These are phyloP conservation scores for Zingel zingel DNA, from an alignment of 2,113 vertebrate genomes.

Conservation along the genomic window DNA sequence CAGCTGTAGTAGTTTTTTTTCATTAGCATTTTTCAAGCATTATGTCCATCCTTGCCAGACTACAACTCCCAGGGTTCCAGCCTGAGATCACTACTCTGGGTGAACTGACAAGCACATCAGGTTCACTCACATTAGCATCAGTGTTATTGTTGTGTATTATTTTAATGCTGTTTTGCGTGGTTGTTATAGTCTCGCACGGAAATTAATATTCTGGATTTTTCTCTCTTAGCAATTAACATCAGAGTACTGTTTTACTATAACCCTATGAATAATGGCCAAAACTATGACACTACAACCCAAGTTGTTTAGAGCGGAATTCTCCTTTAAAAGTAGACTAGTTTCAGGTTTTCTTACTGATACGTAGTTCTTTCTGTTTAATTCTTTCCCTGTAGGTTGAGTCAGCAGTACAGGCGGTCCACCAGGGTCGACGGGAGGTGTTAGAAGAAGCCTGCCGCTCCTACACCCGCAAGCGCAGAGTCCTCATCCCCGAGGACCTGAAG, in stretches of 20 bases:
- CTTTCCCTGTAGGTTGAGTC: slow-evolving; percentile 74
- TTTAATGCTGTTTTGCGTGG: too few species aligned
- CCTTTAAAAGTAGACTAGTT: background rate
- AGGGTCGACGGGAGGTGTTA: slow-evolving; percentile 87
- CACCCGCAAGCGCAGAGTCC: slow-evolving; percentile 87
- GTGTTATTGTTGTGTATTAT: too few species aligned
- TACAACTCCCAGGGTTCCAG: background rate
- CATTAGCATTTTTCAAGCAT: too few species aligned
- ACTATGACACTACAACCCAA: background rate
- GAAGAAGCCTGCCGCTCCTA: slow-evolving; percentile 87
- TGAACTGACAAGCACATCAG: too few species aligned
- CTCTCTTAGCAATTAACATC: too few species aligned
- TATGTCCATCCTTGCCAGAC: background rate
- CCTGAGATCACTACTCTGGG: background rate
- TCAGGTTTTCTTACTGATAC: background rate
- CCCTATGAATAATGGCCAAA: too few species aligned
- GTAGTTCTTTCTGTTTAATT: background rate
- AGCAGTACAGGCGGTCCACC: slow-evolving; percentile 84
- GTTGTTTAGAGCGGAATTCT: background rate
- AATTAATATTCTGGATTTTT: too few species aligned
- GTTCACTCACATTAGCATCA: too few species aligned
- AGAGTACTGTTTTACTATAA: too few species aligned
- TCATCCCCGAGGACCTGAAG: slow-evolving; percentile 89
- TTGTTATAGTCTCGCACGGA: too few species aligned
- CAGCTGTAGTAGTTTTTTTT: too few species aligned